Percentiles rank a stretch among this genome's conserved stretches.
Evolutionary conservation across 2,113 vertebrate genomes (phyloP).

Genomic region (Cyanoderma ruficeps): DNA sequence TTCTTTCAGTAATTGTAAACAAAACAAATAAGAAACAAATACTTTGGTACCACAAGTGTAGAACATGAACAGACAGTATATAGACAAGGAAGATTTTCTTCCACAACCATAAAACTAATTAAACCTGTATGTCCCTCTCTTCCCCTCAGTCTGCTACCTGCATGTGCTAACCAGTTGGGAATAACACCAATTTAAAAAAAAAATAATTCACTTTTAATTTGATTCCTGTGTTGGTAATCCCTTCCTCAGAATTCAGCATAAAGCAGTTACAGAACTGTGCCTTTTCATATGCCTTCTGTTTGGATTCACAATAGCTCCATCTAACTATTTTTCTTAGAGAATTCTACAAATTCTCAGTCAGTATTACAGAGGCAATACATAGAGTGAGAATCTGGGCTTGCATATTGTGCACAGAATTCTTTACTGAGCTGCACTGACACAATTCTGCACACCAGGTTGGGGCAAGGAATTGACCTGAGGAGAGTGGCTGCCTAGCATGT

Average conservation of each 20-base stretch:
- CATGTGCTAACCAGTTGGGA: neutral
- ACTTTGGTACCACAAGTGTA: neutral
- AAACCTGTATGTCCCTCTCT: neutral
- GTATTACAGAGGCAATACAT: neutral
- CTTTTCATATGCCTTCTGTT: neutral
- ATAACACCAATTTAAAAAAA: neutral
- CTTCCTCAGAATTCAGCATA: neutral
- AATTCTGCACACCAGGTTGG: neutral
- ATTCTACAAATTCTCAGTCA: neutral
- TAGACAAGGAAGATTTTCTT: neutral
- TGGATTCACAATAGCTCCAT: neutral
- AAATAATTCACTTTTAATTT: neutral
- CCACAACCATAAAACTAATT: neutral
- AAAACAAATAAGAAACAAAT: too few relatives aligned
- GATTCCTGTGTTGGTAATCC: neutral
- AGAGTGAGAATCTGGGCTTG: neutral
- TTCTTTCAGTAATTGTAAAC: neutral
- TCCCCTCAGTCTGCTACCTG: neutral
- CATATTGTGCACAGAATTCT: neutral
- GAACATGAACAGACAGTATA: neutral
- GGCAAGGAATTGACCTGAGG: neutral
- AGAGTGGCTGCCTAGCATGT: neutral
- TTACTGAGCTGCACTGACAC: neutral
- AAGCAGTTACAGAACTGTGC: neutral
- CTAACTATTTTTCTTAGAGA: neutral